Evolutionary conservation across 2,113 vertebrate species (phyloP).

Genomic region (Empidonax alnorum): DNA sequence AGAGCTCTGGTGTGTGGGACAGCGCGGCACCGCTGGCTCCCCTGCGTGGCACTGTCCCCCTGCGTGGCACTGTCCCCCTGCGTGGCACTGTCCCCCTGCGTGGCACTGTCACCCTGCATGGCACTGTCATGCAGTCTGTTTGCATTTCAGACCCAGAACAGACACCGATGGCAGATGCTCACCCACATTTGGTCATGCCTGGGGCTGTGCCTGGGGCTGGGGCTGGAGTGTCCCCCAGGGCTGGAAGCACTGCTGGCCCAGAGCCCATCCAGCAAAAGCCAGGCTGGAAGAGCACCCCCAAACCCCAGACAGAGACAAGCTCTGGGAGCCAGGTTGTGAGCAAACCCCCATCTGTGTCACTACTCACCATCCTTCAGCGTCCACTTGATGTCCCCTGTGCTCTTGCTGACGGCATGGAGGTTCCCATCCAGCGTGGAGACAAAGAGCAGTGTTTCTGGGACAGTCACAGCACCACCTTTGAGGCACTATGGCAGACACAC

Average conservation of each 20-base stretch:
- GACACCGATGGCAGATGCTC: fast-evolving
- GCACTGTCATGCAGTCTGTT: neutral
- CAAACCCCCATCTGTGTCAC: fast-evolving
- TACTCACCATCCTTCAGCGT: conserved; percentile 89
- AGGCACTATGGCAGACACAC: conserved; percentile 66
- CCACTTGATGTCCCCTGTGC: conserved; percentile 91
- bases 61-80: neutral
- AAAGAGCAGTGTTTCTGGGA: conserved; percentile 89
- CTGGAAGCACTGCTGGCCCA: neutral
- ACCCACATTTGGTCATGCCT: fast-evolving
- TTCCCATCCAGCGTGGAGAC: conserved; percentile 93
- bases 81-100: neutral
- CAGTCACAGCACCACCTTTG: conserved; percentile 71
- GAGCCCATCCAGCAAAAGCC: neutral
- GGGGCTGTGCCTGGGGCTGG: neutral
- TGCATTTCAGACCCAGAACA: neutral
- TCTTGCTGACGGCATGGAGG: conserved; percentile 91
- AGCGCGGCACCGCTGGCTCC: neutral
- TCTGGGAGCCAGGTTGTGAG: neutral
- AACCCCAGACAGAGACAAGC: neutral
- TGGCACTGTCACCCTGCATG: neutral
- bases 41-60: neutral
- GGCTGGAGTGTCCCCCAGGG: fast-evolving
- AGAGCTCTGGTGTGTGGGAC: neutral
- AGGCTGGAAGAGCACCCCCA: too few species aligned